These are phyloP conservation scores for Coendou prehensilis DNA, from an alignment of 2,797 vertebrate genomes.

Conservation along the genomic window DNA sequence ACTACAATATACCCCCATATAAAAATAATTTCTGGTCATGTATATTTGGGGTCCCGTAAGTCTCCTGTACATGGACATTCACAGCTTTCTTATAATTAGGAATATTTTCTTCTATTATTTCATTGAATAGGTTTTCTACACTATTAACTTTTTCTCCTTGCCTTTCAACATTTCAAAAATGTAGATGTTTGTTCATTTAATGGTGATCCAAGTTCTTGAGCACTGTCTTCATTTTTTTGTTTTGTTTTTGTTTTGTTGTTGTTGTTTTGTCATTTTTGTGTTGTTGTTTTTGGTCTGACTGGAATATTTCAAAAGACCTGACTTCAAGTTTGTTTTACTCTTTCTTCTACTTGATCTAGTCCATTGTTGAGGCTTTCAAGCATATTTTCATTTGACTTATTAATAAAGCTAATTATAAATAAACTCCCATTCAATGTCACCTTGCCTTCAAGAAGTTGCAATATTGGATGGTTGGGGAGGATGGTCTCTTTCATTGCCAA, in stretches of 20 bases:
- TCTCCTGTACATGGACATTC: neutral
- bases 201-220: neutral
- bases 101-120: neutral
- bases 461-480: neutral
- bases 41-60: neutral
- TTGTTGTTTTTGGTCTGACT: neutral
- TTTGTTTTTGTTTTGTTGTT: neutral
- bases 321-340: neutral
- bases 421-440: neutral
- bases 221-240: neutral
- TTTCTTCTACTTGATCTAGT: neutral
- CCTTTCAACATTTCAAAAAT: neutral
- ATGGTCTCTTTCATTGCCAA: neutral
- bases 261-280: neutral
- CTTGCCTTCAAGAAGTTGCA: slow-evolving; percentile 1
- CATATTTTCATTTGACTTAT: neutral
- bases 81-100: neutral
- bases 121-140: neutral
- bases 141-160: neutral
- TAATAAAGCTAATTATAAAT: neutral
- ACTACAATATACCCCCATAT: neutral
- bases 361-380: neutral
- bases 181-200: neutral
- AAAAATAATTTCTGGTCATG: neutral
- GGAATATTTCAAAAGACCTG: neutral